phyloP scores from a whole-genome alignment of 2,113 vertebrate species.

The Jaculus jaculus region DNA sequence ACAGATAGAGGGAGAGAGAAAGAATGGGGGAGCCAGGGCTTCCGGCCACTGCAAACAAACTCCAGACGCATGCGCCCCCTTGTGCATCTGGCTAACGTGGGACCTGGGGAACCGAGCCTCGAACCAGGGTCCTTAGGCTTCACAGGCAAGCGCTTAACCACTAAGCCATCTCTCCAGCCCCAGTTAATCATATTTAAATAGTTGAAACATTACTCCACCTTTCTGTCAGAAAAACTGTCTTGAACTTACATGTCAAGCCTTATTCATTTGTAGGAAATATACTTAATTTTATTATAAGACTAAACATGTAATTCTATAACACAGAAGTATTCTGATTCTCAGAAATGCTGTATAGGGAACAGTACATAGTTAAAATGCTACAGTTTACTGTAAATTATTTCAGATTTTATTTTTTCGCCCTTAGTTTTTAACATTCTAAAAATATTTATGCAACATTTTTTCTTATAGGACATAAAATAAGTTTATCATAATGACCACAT shows the following conservation, averaged over 20 bases:
- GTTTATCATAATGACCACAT: too few relatives aligned
- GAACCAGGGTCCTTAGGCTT: too few relatives aligned
- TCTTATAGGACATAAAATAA: too few relatives aligned
- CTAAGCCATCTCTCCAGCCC: neutral
- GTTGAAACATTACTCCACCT: neutral
- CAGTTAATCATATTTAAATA: conserved; percentile 18
- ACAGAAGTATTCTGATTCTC: neutral
- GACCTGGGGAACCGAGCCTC: too few relatives aligned
- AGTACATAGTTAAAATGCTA: neutral
- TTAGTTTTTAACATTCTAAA: neutral
- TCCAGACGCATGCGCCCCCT: too few relatives aligned
- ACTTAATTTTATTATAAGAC: neutral
- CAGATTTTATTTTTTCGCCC: neutral
- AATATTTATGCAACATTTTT: too few relatives aligned
- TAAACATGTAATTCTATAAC: neutral
- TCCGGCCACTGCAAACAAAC: too few relatives aligned
- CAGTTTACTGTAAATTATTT: neutral
- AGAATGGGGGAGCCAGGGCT: too few relatives aligned
- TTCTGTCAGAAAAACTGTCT: neutral
- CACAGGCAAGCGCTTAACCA: too few relatives aligned
- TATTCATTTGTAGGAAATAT: neutral
- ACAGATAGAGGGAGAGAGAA: too few relatives aligned
- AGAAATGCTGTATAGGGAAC: neutral
- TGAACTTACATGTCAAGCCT: neutral
- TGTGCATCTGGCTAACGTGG: too few relatives aligned